Percentiles rank a stretch among this genome's conserved stretches.
phyloP scores from a whole-genome alignment of 2,113 vertebrate species.

The Aptenodytes patagonicus region DNA sequence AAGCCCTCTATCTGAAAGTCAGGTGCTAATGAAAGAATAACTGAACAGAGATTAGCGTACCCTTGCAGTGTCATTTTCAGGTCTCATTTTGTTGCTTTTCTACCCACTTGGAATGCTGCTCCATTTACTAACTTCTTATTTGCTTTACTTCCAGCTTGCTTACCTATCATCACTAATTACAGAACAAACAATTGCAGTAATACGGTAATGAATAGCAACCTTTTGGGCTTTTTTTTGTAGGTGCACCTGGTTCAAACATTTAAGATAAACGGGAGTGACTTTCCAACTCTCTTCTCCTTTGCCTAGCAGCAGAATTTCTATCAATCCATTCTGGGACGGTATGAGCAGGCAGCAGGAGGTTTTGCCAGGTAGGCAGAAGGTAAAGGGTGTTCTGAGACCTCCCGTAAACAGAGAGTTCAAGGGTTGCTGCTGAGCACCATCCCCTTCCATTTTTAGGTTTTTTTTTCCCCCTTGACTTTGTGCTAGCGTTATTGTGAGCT shows the following conservation, averaged over 20 bases:
- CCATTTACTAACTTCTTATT: conserved; percentile 69
- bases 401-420: background rate
- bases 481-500: background rate
- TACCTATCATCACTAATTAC: conserved; percentile 61
- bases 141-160: conserved; percentile 72
- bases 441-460: background rate
- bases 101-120: conserved; percentile 63
- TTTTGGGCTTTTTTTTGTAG: conserved; percentile 44
- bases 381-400: background rate
- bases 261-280: conserved; percentile 71
- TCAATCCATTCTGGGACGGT: conserved; percentile 19
- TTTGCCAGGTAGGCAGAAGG: conserved; percentile 37
- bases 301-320: conserved; percentile 66
- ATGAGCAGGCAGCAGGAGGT: background rate
- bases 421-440: background rate
- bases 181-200: conserved; percentile 73
- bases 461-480: background rate
- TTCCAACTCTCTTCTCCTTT: conserved; percentile 54
- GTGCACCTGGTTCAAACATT: conserved; percentile 82
- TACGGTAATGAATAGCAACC: conserved; percentile 65
- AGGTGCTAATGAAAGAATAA: conserved; percentile 55
- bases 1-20: background rate
- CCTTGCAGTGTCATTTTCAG: conserved; percentile 11
- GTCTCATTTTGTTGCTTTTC: conserved; percentile 60
- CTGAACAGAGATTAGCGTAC: conserved; percentile 34